These are phyloP conservation scores for Cephus pulcher DNA, from an alignment of 2,888 invertebrate genomes.

Conservation along the genomic window DNA sequence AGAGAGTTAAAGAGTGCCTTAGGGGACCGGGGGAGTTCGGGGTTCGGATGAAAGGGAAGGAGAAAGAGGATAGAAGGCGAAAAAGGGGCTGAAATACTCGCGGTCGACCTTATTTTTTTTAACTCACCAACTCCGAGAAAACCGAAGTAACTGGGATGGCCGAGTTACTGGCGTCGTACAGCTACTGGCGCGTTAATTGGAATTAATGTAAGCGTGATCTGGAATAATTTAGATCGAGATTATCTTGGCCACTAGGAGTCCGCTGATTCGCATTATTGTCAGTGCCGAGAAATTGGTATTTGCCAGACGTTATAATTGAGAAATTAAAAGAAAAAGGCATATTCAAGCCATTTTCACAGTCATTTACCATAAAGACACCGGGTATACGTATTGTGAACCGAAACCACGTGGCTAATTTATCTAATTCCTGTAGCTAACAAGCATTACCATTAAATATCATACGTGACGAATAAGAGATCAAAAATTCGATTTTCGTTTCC, in stretches of 20 bases:
- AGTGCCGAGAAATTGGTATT: background rate
- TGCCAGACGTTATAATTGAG: background rate
- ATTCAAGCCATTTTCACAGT: background rate
- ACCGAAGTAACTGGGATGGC: background rate
- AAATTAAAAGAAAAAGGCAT: background rate
- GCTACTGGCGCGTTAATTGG: conserved; percentile 21
- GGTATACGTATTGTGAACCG: background rate
- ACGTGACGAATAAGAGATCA: background rate
- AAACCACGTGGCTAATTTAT: background rate
- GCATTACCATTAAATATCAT: background rate
- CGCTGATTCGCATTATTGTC: background rate
- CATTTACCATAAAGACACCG: background rate
- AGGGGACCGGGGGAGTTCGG: background rate
- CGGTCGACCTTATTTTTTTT: background rate
- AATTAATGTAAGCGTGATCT: conserved; percentile 26
- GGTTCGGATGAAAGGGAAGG: background rate
- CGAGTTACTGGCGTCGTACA: background rate
- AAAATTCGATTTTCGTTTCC: background rate
- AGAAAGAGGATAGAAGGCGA: background rate
- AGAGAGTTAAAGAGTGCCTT: conserved; percentile 5
- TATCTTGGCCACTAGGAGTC: background rate
- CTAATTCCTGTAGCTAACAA: background rate
- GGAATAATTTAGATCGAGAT: conserved; percentile 26
- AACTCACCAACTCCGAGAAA: background rate
- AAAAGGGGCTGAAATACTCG: background rate